Evolutionary conservation across 2,113 vertebrate species (phyloP).

Genomic region (Datnioides undecimradiatus): DNA sequence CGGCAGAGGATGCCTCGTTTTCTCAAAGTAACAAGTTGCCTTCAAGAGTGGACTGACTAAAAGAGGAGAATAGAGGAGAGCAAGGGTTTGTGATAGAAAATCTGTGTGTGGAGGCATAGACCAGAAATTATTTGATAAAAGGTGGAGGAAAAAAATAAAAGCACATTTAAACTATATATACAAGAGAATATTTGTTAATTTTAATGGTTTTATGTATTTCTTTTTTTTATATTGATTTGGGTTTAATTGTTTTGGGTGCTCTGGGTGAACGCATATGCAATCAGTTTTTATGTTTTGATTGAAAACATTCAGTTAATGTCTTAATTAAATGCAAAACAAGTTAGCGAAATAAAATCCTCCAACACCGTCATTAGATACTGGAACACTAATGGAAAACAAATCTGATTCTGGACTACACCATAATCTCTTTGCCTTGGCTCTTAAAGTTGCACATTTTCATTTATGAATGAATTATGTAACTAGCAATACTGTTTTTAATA

Average conservation of each 20-base stretch:
- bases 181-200: conserved; percentile 86
- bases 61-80: conserved; percentile 32
- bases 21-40: conserved; percentile 57
- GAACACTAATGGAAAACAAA: conserved; percentile 67
- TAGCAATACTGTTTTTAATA: conserved; percentile 88
- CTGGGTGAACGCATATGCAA: conserved; percentile 86
- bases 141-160: conserved; percentile 80
- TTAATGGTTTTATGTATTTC: conserved; percentile 80
- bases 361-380: conserved; percentile 66
- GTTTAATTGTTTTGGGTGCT: conserved; percentile 80
- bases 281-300: conserved; percentile 83
- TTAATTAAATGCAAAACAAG: conserved; percentile 78
- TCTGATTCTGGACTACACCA: conserved; percentile 72
- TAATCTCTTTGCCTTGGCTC: conserved; percentile 84
- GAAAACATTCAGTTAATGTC: conserved; percentile 78
- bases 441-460: conserved; percentile 85
- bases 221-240: conserved; percentile 82
- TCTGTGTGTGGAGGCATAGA: conserved; percentile 54
- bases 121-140: no score
- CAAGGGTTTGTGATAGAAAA: conserved; percentile 52
- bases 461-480: conserved; percentile 85
- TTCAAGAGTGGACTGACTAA: conserved; percentile 45
- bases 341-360: conserved; percentile 54
- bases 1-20: conserved; percentile 42
- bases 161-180: conserved; percentile 86